A percentile compares a stretch with the other conserved stretches of the same genome.
Evolutionary conservation across 2,888 invertebrate genomes (phyloP).

Genomic region (Sialis fuliginosa): DNA sequence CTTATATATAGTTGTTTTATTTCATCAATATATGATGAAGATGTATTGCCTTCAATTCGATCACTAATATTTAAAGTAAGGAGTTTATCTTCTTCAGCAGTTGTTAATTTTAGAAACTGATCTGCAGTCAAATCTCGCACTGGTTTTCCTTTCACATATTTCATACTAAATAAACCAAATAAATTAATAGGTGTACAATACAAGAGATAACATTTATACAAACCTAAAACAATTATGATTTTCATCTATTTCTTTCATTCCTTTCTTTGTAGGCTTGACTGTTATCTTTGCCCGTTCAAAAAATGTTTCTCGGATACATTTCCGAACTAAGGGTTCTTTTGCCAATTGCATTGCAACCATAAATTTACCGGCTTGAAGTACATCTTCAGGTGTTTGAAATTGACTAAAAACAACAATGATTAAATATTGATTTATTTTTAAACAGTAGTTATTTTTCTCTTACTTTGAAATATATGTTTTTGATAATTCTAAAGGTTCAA

Average conservation of each 20-base stretch:
- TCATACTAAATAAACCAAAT: constrained; percentile 35
- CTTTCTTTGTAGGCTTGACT: constrained; percentile 74
- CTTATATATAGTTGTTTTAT: constrained; percentile 70
- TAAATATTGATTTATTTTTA: no score
- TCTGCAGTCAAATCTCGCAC: constrained; percentile 76
- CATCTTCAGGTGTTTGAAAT: constrained; percentile 59
- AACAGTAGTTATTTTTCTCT: constrained; percentile 1
- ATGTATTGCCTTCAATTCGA: constrained; percentile 60
- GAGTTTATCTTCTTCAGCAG: constrained; percentile 69
- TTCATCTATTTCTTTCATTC: constrained; percentile 90
- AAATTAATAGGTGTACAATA: not conserved
- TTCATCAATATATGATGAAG: constrained; percentile 69
- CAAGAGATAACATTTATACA: constrained; percentile 5
- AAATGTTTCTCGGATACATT: constrained; percentile 69
- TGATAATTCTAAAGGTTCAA: constrained; percentile 70
- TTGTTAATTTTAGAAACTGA: constrained; percentile 67
- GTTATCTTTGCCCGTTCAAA: constrained; percentile 74
- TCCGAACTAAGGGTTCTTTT: constrained; percentile 75
- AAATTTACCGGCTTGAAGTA: constrained; percentile 76
- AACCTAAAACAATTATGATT: constrained; percentile 65
- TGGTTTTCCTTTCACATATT: constrained; percentile 85
- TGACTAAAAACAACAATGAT: constrained; percentile 22
- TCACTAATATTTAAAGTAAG: constrained; percentile 56
- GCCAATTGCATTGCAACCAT: constrained; percentile 92
- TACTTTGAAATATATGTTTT: constrained; percentile 48